Evolutionary conservation across 2,888 invertebrate species (phyloP).

Genomic region (Hartigia nigra): DNA sequence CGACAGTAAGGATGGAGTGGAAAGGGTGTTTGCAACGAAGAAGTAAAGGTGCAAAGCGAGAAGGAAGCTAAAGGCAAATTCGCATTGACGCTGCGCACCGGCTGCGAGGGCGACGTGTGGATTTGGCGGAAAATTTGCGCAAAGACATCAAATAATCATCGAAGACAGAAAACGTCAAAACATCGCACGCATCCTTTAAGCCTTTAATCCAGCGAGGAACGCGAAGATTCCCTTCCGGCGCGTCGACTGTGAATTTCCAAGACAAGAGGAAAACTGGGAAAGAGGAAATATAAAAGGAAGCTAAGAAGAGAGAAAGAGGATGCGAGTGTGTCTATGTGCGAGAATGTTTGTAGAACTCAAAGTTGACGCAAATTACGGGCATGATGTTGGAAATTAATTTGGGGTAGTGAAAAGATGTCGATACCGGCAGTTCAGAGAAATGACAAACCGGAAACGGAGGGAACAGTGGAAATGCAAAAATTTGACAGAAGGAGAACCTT

Average conservation of each 20-base stretch:
- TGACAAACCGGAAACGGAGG: not conserved
- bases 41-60: not conserved
- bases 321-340: not conserved
- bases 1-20: not conserved
- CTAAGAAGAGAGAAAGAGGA: not conserved
- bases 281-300: too few relatives aligned
- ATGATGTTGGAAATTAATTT: constrained; percentile 37
- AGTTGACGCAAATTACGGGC: constrained; percentile 30
- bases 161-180: constrained; percentile 31
- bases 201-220: constrained; percentile 40
- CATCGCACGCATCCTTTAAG: constrained; percentile 42
- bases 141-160: not conserved
- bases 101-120: constrained; percentile 9
- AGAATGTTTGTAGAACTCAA: constrained; percentile 25
- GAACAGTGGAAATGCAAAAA: not conserved
- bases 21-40: not conserved
- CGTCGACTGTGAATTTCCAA: constrained; percentile 42
- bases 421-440: not conserved
- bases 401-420: constrained; percentile 13
- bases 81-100: not conserved
- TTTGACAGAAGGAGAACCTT: not conserved
- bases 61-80: not conserved
- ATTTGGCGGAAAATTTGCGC: not conserved
- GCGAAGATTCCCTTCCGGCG: constrained; percentile 28
- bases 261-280: constrained; percentile 5